These are phyloP conservation scores for Epinephelus moara DNA, from an alignment of 2,113 vertebrate species.

Conservation along the genomic window DNA sequence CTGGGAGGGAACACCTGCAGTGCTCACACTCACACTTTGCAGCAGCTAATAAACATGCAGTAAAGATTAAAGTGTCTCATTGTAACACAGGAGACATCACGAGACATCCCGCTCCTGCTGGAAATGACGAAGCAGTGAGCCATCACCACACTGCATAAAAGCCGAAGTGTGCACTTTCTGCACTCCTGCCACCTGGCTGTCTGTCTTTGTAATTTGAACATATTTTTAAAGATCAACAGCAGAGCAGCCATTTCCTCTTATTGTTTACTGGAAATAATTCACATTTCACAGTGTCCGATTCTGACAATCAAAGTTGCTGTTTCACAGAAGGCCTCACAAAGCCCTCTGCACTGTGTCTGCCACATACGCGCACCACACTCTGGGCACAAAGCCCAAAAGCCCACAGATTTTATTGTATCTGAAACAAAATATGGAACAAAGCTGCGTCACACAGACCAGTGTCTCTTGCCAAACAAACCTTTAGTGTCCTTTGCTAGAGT, in stretches of 20 bases:
- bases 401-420: constrained; percentile 54
- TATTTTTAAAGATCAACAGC: constrained; percentile 4
- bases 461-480: constrained; percentile 37
- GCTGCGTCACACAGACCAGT: constrained; percentile 39
- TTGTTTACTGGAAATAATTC: constrained; percentile 29
- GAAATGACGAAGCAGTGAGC: constrained; percentile 30
- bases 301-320: constrained; percentile 42
- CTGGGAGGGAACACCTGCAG: constrained; percentile 65
- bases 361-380: constrained; percentile 32
- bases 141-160: background rate
- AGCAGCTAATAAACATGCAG: constrained; percentile 52
- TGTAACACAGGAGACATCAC: constrained; percentile 19
- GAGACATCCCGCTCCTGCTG: constrained; percentile 1
- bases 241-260: constrained; percentile 2
- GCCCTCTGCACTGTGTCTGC: constrained; percentile 31
- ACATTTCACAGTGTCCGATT: constrained; percentile 27
- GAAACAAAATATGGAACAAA: constrained; percentile 64
- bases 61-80: constrained; percentile 48
- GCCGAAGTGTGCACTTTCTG: background rate
- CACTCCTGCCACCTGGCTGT: constrained; percentile 2
- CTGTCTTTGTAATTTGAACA: constrained; percentile 17
- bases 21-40: constrained; percentile 59
- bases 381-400: constrained; percentile 59
- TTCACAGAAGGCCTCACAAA: constrained; percentile 35
- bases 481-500: constrained; percentile 16